Evolutionary conservation across 2,888 invertebrate genomes (phyloP).

Genomic region (Athalia rosae): DNA sequence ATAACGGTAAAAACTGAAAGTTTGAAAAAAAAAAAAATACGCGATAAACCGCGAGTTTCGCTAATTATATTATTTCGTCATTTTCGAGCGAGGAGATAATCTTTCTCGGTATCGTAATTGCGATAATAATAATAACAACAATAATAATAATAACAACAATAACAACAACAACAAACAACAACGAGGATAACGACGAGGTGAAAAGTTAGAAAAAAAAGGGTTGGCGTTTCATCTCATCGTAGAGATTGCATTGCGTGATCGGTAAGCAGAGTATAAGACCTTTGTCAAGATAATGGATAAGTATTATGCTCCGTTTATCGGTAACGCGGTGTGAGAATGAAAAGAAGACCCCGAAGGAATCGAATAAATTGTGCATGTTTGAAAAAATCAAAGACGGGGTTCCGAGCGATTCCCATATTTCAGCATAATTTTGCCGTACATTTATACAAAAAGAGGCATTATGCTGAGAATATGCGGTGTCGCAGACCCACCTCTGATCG

Average conservation of each 20-base stretch:
- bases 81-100: too few relatives aligned
- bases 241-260: conserved; percentile 59
- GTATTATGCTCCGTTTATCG: conserved; percentile 69
- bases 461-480: conserved; percentile 66
- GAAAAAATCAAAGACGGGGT: conserved; percentile 6
- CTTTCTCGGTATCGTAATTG: not conserved
- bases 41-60: too few relatives aligned
- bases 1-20: too few relatives aligned
- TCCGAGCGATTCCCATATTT: conserved; percentile 63
- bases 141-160: not conserved
- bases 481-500: conserved; percentile 49
- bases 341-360: not conserved
- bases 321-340: conserved; percentile 54
- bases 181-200: too few relatives aligned
- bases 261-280: conserved; percentile 69
- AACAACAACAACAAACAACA: too few relatives aligned
- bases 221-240: too few relatives aligned
- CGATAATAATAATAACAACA: not conserved
- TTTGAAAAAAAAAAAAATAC: too few relatives aligned
- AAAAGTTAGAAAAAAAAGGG: too few relatives aligned
- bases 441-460: conserved; percentile 58
- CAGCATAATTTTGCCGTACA: conserved; percentile 64
- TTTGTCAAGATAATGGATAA: conserved; percentile 55
- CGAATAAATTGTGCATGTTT: not conserved
- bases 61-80: too few relatives aligned